A percentile compares a stretch with the other conserved stretches of the same genome.
phyloP scores from a whole-genome alignment of 2,113 vertebrate species.

The Oceanodroma tethys region DNA sequence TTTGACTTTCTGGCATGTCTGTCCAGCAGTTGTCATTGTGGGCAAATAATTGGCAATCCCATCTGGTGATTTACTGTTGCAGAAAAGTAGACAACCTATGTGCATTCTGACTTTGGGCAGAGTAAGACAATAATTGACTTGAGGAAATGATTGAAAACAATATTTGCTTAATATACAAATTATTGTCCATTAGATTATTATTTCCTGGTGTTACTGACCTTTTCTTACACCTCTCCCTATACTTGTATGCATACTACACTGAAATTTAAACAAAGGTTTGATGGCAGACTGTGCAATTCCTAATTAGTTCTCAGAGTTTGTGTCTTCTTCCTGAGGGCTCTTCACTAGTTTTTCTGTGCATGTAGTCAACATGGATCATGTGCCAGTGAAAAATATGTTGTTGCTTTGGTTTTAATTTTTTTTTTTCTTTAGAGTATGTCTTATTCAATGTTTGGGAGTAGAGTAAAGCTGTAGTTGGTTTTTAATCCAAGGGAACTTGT shows the following conservation, averaged over 20 bases:
- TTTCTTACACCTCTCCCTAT: background rate
- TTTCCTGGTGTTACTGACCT: background rate
- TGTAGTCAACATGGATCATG: background rate
- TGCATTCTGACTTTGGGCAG: background rate
- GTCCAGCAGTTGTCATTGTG: background rate
- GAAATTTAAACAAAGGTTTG: background rate
- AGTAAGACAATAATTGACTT: background rate
- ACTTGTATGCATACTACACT: no score
- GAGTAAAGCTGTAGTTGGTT: background rate
- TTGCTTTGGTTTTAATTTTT: background rate
- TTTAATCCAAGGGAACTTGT: background rate
- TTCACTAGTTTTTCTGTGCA: background rate
- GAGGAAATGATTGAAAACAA: background rate
- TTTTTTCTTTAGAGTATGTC: background rate
- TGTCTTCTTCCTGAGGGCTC: background rate
- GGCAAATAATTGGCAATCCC: background rate
- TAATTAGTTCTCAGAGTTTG: background rate
- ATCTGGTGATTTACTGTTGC: background rate
- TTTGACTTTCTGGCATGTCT: background rate
- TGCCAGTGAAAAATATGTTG: background rate
- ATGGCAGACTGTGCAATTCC: background rate
- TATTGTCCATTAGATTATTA: background rate
- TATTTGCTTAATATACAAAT: background rate
- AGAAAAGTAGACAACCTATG: background rate
- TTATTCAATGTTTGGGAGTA: background rate